These are phyloP conservation scores for Buphagus erythrorhynchus DNA, from an alignment of 2,797 vertebrate genomes.

Conservation along the genomic window DNA sequence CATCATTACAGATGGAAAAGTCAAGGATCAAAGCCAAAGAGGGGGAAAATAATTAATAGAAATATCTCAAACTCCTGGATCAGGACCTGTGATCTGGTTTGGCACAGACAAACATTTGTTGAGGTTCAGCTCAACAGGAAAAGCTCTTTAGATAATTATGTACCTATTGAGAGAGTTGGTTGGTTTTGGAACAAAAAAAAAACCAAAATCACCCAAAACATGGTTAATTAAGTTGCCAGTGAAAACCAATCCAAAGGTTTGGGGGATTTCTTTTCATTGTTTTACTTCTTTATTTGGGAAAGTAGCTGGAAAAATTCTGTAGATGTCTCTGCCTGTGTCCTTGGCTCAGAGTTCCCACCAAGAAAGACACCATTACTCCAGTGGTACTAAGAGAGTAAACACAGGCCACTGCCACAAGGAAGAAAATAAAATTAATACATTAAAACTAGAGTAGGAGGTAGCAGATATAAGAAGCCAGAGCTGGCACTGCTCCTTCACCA, in stretches of 20 bases:
- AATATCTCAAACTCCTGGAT: background rate
- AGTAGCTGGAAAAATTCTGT: background rate
- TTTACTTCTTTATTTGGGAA: background rate
- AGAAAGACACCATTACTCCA: rapidly evolving
- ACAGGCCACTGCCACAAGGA: background rate
- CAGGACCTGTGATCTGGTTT: background rate
- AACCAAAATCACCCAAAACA: background rate
- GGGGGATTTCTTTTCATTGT: background rate
- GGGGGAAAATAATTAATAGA: rapidly evolving
- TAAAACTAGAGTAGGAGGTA: background rate
- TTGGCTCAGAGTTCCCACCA: background rate
- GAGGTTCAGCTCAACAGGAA: background rate
- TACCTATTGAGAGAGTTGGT: background rate
- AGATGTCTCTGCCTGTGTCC: background rate
- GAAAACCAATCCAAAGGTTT: background rate
- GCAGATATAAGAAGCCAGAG: background rate
- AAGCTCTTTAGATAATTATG: background rate
- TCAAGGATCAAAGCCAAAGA: background rate
- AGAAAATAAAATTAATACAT: background rate
- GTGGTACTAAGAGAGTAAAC: background rate
- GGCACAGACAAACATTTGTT: rapidly evolving
- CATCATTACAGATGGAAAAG: background rate
- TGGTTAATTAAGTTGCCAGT: background rate
- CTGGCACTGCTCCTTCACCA: background rate
- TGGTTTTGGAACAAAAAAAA: background rate